These are phyloP conservation scores for Quadroppia sp. DNA, from an alignment of 2,888 invertebrate species.

Conservation along the genomic window DNA sequence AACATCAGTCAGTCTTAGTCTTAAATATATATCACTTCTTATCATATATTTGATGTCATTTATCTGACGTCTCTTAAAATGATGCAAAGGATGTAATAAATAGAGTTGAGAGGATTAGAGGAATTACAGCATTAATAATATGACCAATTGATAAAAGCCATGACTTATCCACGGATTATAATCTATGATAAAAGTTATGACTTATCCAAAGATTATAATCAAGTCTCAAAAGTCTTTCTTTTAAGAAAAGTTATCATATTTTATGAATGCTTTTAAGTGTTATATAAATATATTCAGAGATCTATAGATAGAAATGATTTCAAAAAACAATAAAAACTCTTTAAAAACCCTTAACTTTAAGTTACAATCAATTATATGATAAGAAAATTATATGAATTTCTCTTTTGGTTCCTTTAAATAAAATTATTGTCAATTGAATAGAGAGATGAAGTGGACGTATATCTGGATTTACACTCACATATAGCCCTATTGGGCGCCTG, in stretches of 20 bases:
- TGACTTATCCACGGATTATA: not conserved
- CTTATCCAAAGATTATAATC: not conserved
- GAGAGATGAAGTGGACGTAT: constrained; percentile 77
- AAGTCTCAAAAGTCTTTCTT: too few relatives aligned
- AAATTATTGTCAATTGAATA: too few relatives aligned
- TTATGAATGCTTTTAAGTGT: not conserved
- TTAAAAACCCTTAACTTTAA: too few relatives aligned
- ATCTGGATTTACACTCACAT: constrained; percentile 91
- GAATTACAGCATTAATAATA: not conserved
- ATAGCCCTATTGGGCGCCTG: constrained; percentile 87
- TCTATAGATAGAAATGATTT: too few relatives aligned
- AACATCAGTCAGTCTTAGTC: constrained; percentile 36
- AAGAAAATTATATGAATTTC: too few relatives aligned
- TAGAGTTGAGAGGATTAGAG: not conserved
- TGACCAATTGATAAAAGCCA: not conserved
- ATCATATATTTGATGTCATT: not conserved
- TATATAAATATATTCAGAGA: too few relatives aligned
- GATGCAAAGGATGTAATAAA: not conserved
- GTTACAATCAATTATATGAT: too few relatives aligned
- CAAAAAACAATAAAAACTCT: too few relatives aligned
- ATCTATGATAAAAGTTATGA: not conserved
- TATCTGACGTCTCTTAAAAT: not conserved
- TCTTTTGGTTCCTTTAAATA: too few relatives aligned
- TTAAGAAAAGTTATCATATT: too few relatives aligned
- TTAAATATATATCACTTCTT: not conserved